Evolutionary conservation across 2,888 invertebrate genomes (phyloP), one percentile per base, ranked within the genome.

Genomic region (Apamea epomidion): DNA sequence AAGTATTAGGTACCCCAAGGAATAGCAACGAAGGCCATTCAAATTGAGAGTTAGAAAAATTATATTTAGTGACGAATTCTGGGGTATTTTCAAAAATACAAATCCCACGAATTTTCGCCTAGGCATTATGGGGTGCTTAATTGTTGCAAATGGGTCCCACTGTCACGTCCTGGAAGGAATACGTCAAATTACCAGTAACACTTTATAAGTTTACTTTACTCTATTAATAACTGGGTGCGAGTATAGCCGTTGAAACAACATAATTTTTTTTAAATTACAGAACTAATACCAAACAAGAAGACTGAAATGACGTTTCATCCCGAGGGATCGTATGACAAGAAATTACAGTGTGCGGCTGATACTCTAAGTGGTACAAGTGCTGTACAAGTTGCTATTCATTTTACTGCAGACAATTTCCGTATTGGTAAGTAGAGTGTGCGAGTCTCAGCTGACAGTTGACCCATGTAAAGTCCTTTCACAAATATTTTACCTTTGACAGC

Each of bases 291-390:
- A 29, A 1, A 1, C 3, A 54, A 54, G 18, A 29, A 2, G 45
- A 0, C 0, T 18, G 21, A 1, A 51, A 25, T 79, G 4, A 42
- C 6, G 14, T 79, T 79, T 62, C 0, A 5, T 37, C 8, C 6
- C 1, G 0, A 0, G 1, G 3, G 37, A 10, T 1, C n/a, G n/a
- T n/a, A n/a, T n/a, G 0, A 10, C 0, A n/a, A 7, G 10, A 0
- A 0, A 16, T 10, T 80, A 10, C 0, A 0, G 0, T 79, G 81
- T 42, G 2, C 2, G 18, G 1, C 42, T 69, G 69, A 79, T 62
- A 0, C 25, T 42, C 0, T 0, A 1, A 0, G 0, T 0, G 6
- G 6, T 18, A 0, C 0, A 5, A 18, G 0, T 29, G 29, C 18
- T n/a, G 82, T 67, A 80, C 0, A 0, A 16, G 0, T 12, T 10